These are phyloP conservation scores for Acronicta psi DNA, from an alignment of 2,888 invertebrate genomes.

Conservation along the genomic window DNA sequence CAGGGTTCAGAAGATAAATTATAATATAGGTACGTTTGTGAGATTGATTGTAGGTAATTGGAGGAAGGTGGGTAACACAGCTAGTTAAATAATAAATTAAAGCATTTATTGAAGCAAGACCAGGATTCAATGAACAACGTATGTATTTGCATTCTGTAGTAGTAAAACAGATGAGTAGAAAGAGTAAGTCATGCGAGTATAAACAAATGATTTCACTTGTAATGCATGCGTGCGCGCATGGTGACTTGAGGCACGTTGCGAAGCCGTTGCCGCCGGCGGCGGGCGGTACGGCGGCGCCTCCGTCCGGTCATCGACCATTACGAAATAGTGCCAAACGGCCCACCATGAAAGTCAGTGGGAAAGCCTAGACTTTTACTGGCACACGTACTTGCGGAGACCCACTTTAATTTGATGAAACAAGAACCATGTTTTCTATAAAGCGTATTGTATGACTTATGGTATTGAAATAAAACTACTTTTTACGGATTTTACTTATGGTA, in stretches of 20 bases:
- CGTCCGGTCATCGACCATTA: slow-evolving; percentile 64
- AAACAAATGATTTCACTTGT: slow-evolving; percentile 55
- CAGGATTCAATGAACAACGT: slow-evolving; percentile 28
- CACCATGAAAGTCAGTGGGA: slow-evolving; percentile 56
- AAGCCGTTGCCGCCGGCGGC: slow-evolving; percentile 44
- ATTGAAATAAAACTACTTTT: too few species aligned
- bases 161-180: slow-evolving; percentile 40
- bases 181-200: slow-evolving; percentile 43
- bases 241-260: slow-evolving; percentile 42
- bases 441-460: too few species aligned
- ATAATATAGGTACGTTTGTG: too few species aligned
- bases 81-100: too few species aligned
- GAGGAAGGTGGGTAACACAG: too few species aligned
- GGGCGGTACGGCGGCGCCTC: slow-evolving; percentile 42
- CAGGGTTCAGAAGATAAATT: too few species aligned
- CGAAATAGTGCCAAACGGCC: slow-evolving; percentile 62
- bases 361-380: slow-evolving; percentile 26
- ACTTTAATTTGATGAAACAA: too few species aligned
- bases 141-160: slow-evolving; percentile 23
- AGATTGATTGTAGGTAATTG: too few species aligned
- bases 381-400: background rate
- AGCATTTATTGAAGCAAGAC: slow-evolving; percentile 11
- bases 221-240: slow-evolving; percentile 46
- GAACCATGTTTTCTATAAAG: too few species aligned
- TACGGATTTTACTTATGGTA: too few species aligned